Conservation (phyloP, 2,888 invertebrate genomes). For the Epistrophe grossulariae region DNA sequence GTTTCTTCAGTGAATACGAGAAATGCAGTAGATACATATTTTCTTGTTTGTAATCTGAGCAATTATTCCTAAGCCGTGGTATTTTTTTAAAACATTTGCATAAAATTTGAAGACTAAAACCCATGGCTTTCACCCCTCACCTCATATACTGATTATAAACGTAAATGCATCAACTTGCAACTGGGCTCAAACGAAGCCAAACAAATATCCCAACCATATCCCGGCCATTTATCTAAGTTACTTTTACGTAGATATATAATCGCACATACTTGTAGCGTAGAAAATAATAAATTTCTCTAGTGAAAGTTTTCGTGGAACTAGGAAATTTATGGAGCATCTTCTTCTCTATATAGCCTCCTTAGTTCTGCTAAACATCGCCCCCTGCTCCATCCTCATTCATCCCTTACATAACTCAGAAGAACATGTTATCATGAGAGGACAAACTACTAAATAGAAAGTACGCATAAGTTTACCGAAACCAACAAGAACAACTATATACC, state of each 20-base stretch:
- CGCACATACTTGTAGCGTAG: slow-evolving; percentile 45
- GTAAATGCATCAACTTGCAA: slow-evolving; percentile 29
- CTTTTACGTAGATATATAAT: slow-evolving; percentile 22
- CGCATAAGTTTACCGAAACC: slow-evolving; percentile 57
- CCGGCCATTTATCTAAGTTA: slow-evolving; percentile 69
- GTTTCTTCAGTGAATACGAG: background rate
- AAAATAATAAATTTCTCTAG: slow-evolving; percentile 69
- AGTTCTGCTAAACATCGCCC: background rate
- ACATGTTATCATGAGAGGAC: slow-evolving; percentile 53
- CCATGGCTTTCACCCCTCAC: slow-evolving; percentile 13
- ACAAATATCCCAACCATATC: slow-evolving; percentile 34
- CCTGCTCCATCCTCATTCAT: background rate
- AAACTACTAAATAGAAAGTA: slow-evolving; percentile 63
- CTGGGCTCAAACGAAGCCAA: slow-evolving; percentile 27
- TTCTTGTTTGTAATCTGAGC: slow-evolving; percentile 23
- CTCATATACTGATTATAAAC: background rate
- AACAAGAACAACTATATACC: background rate
- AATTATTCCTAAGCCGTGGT: slow-evolving; percentile 26
- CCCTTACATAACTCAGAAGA: background rate
- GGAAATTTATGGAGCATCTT: slow-evolving; percentile 52
- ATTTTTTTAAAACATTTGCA: slow-evolving; percentile 58
- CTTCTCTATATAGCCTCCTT: background rate
- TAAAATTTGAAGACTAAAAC: slow-evolving; percentile 53
- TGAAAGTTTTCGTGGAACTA: slow-evolving; percentile 63
- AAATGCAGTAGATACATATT: background rate